A percentile compares a stretch with the other conserved stretches of the same genome.
Conservation (phyloP, 2,888 invertebrate species). For the Tipula lateralis region DNA sequence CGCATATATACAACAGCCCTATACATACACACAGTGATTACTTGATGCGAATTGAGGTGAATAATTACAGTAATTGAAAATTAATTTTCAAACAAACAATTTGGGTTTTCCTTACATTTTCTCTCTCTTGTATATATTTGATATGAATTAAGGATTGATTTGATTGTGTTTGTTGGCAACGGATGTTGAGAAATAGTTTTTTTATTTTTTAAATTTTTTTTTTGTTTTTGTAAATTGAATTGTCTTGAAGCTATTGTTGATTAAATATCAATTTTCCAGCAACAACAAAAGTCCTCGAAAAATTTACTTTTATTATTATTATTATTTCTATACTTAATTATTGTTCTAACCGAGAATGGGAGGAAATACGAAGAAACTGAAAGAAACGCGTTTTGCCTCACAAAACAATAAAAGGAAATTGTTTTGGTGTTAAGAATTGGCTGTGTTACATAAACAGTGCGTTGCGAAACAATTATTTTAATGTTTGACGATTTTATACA, state of each 20-base stretch:
- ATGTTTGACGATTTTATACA: too few species aligned
- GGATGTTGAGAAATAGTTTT: neutral
- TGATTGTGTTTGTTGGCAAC: neutral
- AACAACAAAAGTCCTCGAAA: neutral
- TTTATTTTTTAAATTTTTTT: neutral
- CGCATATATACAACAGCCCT: neutral
- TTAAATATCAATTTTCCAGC: neutral
- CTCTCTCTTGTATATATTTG: neutral
- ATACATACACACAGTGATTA: neutral
- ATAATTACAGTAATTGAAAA: constrained; percentile 11
- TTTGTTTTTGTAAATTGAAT: neutral
- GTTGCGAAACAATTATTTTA: neutral
- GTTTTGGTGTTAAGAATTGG: neutral
- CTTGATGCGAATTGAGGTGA: constrained; percentile 5
- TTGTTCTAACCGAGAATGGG: neutral
- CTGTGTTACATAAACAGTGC: neutral
- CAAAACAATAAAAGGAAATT: neutral
- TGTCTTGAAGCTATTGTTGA: neutral
- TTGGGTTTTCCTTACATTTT: neutral
- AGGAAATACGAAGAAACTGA: neutral
- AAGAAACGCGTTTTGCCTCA: neutral
- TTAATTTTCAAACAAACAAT: neutral
- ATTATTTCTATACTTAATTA: neutral
- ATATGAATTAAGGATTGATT: neutral
- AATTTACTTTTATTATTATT: neutral